Evolutionary conservation across 1,140 invertebrate genomes (phyloP).

Genomic region (Mycetomoellerius zeteki): DNA sequence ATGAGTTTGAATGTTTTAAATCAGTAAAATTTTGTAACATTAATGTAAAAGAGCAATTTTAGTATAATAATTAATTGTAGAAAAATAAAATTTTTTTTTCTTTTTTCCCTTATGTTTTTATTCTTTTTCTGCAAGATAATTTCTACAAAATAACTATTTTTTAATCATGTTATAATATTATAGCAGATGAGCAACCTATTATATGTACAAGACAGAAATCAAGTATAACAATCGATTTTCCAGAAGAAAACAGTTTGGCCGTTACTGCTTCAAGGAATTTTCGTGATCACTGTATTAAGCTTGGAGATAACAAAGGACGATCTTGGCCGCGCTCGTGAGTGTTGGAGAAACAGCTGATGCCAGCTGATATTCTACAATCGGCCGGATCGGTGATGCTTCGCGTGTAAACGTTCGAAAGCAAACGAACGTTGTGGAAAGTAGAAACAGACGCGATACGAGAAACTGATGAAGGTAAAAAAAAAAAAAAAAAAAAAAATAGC

Average conservation of each 20-base stretch:
- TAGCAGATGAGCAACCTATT: too few relatives aligned
- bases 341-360: constrained; percentile 39
- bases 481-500: neutral
- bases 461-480: neutral
- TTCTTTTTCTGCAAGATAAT: too few relatives aligned
- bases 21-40: too few relatives aligned
- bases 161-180: too few relatives aligned
- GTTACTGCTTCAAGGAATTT: neutral
- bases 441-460: neutral
- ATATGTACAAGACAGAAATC: neutral
- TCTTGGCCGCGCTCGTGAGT: neutral
- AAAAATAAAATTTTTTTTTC: too few relatives aligned
- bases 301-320: neutral
- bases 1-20: too few relatives aligned
- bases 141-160: too few relatives aligned
- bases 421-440: neutral
- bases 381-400: neutral
- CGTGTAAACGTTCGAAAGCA: constrained; percentile 30
- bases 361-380: constrained; percentile 33
- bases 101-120: too few relatives aligned
- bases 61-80: too few relatives aligned
- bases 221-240: neutral
- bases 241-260: neutral
- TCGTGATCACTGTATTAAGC: too few relatives aligned
- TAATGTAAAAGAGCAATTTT: too few relatives aligned